Evolutionary conservation across 2,888 invertebrate genomes (phyloP).

Genomic region (Trilocha varians): DNA sequence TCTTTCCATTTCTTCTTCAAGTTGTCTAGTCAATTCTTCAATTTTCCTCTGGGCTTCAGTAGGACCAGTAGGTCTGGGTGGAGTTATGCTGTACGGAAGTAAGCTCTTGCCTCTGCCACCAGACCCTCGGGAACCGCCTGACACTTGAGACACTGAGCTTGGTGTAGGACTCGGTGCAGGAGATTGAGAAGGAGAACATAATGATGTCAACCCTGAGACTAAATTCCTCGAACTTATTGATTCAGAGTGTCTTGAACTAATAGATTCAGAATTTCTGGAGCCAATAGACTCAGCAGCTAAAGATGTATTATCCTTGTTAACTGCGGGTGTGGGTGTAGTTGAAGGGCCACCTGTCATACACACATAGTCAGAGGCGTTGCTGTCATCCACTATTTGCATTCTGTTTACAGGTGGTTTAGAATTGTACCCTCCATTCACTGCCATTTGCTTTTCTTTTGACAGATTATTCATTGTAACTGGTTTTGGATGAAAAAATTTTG

Average conservation of each 20-base stretch:
- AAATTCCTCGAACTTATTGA: conserved; percentile 52
- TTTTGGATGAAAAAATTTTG: conserved; percentile 73
- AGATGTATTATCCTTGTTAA: conserved; percentile 58
- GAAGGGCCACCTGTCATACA: conserved; percentile 86
- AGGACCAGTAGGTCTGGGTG: conserved; percentile 89
- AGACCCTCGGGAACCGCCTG: conserved; percentile 74
- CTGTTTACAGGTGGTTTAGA: conserved; percentile 41
- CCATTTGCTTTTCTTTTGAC: conserved; percentile 45
- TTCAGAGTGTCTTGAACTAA: conserved; percentile 38
- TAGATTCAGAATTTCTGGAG: conserved; percentile 38
- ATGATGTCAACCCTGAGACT: conserved; percentile 56
- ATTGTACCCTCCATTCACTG: conserved; percentile 46
- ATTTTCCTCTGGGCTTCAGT: conserved; percentile 95
- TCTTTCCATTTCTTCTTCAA: conserved; percentile 96
- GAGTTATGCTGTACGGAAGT: conserved; percentile 90
- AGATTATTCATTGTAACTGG: conserved; percentile 74
- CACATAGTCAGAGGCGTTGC: conserved; percentile 86
- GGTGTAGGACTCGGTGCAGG: conserved; percentile 79
- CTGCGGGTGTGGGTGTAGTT: conserved; percentile 56
- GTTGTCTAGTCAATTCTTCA: conserved; percentile 91
- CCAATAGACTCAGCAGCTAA: conserved; percentile 48
- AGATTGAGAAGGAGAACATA: conserved; percentile 68
- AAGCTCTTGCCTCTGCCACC: conserved; percentile 77
- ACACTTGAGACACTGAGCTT: conserved; percentile 73
- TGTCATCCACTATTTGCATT: conserved; percentile 77